These are phyloP conservation scores for Trachemys scripta DNA, from an alignment of 2,113 vertebrate genomes.

Conservation along the genomic window DNA sequence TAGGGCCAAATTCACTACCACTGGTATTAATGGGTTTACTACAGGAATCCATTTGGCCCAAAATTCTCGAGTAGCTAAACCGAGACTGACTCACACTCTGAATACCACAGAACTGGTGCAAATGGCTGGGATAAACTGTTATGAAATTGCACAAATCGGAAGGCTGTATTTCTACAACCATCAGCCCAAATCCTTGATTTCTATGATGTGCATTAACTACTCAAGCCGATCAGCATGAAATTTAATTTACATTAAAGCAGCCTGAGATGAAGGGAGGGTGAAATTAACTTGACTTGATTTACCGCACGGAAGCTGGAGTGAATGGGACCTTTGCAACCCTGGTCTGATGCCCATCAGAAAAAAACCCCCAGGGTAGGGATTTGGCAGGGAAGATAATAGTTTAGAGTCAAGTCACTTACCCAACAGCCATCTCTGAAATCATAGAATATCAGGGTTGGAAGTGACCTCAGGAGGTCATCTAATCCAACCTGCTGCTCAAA, in stretches of 20 bases:
- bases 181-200: neutral
- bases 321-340: neutral
- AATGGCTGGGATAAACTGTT: neutral
- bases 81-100: neutral
- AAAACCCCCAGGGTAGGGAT: neutral
- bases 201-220: neutral
- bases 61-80: neutral
- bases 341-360: neutral
- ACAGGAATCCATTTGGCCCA: neutral
- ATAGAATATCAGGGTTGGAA: too few species aligned
- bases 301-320: neutral
- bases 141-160: neutral
- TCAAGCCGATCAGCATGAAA: neutral
- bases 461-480: too few species aligned
- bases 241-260: slow-evolving; percentile 3
- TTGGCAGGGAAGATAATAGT: neutral
- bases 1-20: neutral
- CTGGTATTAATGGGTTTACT: neutral
- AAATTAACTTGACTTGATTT: slow-evolving; percentile 20
- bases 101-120: neutral
- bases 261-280: neutral
- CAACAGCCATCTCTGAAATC: neutral
- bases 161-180: neutral
- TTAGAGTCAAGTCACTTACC: neutral
- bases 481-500: too few species aligned